phyloP scores from a whole-genome alignment of 2,113 vertebrate species.

The Bagarius yarrelli region DNA sequence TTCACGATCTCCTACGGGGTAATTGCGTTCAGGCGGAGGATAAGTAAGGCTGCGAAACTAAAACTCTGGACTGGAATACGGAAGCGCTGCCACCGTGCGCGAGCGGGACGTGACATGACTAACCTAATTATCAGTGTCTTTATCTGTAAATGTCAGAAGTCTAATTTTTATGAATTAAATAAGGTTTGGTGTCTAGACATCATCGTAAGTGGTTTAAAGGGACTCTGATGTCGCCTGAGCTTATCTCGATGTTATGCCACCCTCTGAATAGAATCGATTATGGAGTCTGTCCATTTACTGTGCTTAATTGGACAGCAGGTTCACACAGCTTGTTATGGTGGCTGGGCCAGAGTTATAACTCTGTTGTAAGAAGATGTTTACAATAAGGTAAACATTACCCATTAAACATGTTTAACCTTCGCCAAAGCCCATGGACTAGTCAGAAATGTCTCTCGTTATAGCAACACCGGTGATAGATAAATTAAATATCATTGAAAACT shows the following conservation, averaged over 20 bases:
- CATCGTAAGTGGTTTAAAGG: conserved; percentile 16
- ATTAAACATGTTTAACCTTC: neutral
- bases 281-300: conserved; percentile 55
- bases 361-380: neutral
- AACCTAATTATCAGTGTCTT: conserved; percentile 16
- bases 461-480: conserved; percentile 44
- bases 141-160: conserved; percentile 6
- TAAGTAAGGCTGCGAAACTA: no score
- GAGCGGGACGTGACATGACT: no score
- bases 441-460: conserved; percentile 22
- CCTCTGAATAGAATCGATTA: conserved; percentile 60
- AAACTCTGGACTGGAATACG: no score
- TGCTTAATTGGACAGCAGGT: conserved; percentile 41
- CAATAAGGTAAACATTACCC: neutral
- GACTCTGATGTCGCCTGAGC: conserved; percentile 15
- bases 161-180: neutral
- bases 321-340: conserved; percentile 5
- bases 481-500: conserved; percentile 48
- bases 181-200: conserved; percentile 16
- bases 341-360: neutral
- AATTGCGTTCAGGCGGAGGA: no score
- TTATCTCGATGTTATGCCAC: conserved; percentile 71
- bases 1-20: no score
- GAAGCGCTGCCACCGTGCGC: no score
- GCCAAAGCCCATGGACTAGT: neutral